Evolutionary conservation across 2,797 vertebrate genomes (phyloP), one percentile per base, ranked within the genome.

Genomic region (Parauchenoglanis punctatus): DNA sequence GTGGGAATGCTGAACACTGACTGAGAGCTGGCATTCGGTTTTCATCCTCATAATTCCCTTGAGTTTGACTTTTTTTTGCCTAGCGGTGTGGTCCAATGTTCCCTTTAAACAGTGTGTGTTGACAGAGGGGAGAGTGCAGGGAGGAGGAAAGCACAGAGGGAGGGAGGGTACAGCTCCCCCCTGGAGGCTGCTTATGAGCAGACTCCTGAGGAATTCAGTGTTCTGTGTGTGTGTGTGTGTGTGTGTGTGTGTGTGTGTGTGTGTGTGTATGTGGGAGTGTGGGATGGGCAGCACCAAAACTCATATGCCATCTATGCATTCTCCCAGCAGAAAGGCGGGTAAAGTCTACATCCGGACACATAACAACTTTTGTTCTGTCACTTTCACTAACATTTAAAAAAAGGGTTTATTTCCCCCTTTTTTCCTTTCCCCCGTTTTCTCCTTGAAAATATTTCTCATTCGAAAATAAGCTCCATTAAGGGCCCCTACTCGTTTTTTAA

Each of bases 271-370:
- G 46, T 40, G 85, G 46, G 40, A 4, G 56, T 94, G 93, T 93
- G 94, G 92, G 87, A 94, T 94, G 94, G 93, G 93, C 18, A 86
- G 58, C 91, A 92, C 94, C 95, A 94, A 96, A 93, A 90, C 89
- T 89, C 93, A 94, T 96, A 96, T 95, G 93, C 88, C 93, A 95
- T 94, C 93, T 93, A 93, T 95, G 94, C 94, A 94, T 93, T 95
- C 92, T 93, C 91, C 92, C 89, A 70, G 84, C 77, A 59, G 76
- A 56, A 78, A 31, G 76, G 77, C 31, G 90, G 92, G 92, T 85
- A 91, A 91, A 92, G 94, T 94, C 93, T 90, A 92, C 84, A 86
- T 93, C 92, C 93, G 94, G 95, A 95, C 94, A 95, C 89, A 88
- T 87, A 91, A 87, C 58, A 23, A 68, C 81, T 83, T 68, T 78